Evolutionary conservation across 2,113 vertebrate genomes (phyloP).

Genomic region (Abramis brama): DNA sequence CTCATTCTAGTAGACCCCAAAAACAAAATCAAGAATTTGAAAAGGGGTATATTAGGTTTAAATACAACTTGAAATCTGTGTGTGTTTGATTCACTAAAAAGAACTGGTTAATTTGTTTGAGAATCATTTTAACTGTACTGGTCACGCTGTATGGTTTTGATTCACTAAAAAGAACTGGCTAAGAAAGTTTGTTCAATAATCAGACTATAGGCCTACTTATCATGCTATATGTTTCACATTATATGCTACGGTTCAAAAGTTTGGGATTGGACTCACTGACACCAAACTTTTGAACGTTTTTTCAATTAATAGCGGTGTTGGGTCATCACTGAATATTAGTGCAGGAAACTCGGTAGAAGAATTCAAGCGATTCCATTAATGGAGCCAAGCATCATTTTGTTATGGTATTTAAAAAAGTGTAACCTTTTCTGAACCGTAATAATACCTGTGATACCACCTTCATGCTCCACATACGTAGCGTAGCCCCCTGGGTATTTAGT

Average conservation of each 20-base stretch:
- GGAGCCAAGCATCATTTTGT: neutral
- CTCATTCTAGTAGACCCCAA: no score
- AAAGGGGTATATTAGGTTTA: no score
- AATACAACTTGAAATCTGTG: no score
- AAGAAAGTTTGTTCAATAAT: neutral
- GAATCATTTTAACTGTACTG: neutral
- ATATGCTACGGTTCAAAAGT: neutral
- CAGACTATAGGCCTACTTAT: neutral
- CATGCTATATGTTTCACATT: neutral
- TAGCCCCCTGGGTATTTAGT: neutral
- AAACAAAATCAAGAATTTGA: no score
- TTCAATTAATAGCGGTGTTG: no score
- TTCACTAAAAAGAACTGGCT: neutral
- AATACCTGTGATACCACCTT: constrained; percentile 3
- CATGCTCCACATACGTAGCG: neutral
- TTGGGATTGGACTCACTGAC: neutral
- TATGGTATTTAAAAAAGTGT: neutral
- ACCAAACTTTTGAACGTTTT: neutral
- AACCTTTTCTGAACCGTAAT: neutral
- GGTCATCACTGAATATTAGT: no score
- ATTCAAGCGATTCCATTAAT: neutral
- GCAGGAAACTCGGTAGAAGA: neutral
- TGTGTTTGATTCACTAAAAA: neutral
- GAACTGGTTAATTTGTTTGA: neutral
- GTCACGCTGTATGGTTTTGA: neutral